phyloP scores from a whole-genome alignment of 2,797 vertebrate species.

The Iguana delicatissima region DNA sequence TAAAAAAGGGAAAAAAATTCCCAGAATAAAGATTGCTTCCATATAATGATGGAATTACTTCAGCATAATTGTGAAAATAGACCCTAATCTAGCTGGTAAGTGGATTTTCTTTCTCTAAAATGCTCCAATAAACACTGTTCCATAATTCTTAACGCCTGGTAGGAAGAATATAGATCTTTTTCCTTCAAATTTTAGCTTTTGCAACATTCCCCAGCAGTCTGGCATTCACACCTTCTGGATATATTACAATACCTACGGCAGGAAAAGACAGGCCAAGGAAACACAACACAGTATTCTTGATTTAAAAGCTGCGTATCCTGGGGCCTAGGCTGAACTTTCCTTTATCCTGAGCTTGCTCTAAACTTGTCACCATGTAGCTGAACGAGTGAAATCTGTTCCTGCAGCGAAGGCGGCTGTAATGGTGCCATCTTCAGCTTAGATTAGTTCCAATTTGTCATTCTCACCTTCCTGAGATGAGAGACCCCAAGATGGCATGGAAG shows the following conservation, averaged over 20 bases:
- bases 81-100: background rate
- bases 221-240: conserved; percentile 59
- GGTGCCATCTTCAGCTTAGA: conserved; percentile 59
- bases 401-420: conserved; percentile 69
- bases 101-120: background rate
- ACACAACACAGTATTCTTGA: conserved; percentile 51
- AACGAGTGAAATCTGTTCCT: conserved; percentile 73
- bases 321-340: conserved; percentile 77
- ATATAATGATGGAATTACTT: background rate
- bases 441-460: conserved; percentile 77
- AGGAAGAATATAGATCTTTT: conserved; percentile 27
- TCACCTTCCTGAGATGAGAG: conserved; percentile 69
- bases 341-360: conserved; percentile 70
- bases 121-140: background rate
- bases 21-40: no score
- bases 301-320: conserved; percentile 73
- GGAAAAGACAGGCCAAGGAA: conserved; percentile 35
- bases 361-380: conserved; percentile 68
- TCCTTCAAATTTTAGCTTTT: background rate
- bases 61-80: background rate
- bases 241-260: conserved; percentile 50
- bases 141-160: background rate
- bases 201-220: conserved; percentile 15
- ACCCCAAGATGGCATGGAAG: conserved; percentile 49
- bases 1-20: background rate